Percentiles rank a stretch among this genome's conserved stretches.
These are phyloP conservation scores for Ctenodactylus gundi DNA, from an alignment of 2,113 vertebrate genomes.

Conservation along the genomic window DNA sequence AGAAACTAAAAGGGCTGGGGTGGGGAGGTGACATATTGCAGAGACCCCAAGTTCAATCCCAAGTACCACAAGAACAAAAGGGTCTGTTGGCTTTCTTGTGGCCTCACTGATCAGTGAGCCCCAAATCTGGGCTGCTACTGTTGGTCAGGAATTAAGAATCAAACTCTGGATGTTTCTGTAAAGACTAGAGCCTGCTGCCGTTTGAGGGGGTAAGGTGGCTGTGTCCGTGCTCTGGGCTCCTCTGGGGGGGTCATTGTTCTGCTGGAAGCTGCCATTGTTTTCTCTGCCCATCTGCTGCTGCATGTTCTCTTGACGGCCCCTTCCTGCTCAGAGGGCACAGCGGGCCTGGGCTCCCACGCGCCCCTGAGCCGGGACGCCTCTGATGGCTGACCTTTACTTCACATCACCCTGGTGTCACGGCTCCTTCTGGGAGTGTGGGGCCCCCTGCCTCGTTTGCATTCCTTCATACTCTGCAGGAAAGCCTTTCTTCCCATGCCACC, in stretches of 20 bases:
- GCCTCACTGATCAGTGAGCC: background rate
- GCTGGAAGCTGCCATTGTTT: background rate
- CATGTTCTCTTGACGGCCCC: background rate
- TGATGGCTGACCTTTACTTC: background rate
- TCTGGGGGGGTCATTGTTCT: accelerated
- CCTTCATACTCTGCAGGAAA: accelerated
- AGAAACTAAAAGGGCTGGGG: too few relatives aligned
- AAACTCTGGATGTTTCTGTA: background rate
- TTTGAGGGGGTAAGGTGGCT: background rate
- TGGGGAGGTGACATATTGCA: too few relatives aligned
- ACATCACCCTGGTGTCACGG: background rate
- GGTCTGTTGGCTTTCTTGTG: background rate
- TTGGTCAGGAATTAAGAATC: background rate
- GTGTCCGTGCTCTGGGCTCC: background rate
- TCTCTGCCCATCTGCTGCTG: background rate
- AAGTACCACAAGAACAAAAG: background rate
- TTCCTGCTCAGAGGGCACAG: background rate
- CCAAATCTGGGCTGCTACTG: background rate
- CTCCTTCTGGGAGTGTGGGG: background rate
- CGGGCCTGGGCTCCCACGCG: background rate
- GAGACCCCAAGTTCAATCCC: background rate
- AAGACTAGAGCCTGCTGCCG: background rate
- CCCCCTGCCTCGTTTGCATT: background rate
- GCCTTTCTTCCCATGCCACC: accelerated
- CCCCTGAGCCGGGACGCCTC: background rate